These are phyloP conservation scores for Morus bassanus DNA, from an alignment of 2,797 vertebrate genomes.

Conservation along the genomic window DNA sequence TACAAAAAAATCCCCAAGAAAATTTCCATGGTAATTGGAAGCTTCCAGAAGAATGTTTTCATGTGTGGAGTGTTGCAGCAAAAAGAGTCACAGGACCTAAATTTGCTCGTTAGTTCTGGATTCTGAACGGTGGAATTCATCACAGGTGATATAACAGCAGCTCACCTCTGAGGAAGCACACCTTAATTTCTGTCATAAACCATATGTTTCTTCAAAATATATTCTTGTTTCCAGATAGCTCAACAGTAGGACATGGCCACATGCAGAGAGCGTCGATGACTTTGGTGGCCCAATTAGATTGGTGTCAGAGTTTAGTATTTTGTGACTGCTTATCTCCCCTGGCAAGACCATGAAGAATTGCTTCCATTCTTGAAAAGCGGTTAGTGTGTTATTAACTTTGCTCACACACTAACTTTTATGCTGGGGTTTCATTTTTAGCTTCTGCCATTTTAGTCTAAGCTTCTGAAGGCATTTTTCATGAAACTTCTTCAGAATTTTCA, in stretches of 20 bases:
- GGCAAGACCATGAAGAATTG: not conserved
- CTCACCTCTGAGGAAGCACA: not conserved
- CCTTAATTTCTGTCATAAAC: not conserved
- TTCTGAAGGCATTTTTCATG: not conserved
- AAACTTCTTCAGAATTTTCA: not conserved
- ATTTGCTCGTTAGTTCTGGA: not conserved
- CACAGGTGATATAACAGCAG: not conserved
- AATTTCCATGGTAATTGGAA: not conserved
- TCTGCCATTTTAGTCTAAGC: not conserved
- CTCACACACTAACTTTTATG: not conserved
- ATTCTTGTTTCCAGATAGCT: not conserved
- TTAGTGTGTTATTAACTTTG: not conserved
- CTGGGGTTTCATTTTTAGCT: not conserved
- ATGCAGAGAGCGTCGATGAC: not conserved
- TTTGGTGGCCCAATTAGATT: not conserved
- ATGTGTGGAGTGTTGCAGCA: rapidly evolving
- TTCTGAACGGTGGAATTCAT: not conserved
- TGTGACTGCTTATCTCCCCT: not conserved
- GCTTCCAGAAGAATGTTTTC: conserved; percentile 7
- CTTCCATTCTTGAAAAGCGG: not conserved
- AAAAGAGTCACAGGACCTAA: not conserved
- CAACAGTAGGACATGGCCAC: not conserved
- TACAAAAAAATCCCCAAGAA: not conserved
- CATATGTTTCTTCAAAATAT: not conserved
- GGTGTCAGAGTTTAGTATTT: not conserved